Percentiles rank a stretch among this genome's conserved stretches.
Evolutionary conservation across 2,797 vertebrate genomes (phyloP).

Genomic region (Sebastes diaconus): DNA sequence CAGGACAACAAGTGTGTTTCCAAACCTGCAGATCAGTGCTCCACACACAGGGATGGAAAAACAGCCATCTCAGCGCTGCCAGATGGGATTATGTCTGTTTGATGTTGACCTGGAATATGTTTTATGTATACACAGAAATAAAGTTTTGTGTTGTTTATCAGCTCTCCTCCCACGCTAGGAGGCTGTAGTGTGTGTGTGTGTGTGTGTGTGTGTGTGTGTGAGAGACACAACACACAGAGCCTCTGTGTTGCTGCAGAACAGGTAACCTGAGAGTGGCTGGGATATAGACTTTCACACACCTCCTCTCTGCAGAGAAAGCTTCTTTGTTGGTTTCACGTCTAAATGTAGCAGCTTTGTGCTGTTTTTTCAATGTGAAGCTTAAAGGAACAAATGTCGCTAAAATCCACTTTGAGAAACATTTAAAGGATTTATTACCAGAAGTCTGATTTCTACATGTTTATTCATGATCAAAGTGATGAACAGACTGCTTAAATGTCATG

Average conservation of each 20-base stretch:
- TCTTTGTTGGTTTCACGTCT: slow-evolving; percentile 22
- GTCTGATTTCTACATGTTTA: not conserved
- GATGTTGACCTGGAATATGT: not conserved
- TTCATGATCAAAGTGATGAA: not conserved
- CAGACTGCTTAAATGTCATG: too few species aligned
- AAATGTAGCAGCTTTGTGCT: slow-evolving; percentile 1
- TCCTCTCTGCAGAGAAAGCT: slow-evolving; percentile 28
- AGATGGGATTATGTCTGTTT: not conserved
- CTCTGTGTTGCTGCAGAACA: slow-evolving; percentile 28
- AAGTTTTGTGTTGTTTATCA: not conserved
- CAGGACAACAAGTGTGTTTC: not conserved
- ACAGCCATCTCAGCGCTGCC: not conserved
- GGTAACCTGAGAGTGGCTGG: slow-evolving; percentile 48
- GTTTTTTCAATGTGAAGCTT: not conserved
- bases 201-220: not conserved
- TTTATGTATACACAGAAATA: not conserved
- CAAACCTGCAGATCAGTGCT: not conserved
- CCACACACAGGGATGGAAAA: not conserved
- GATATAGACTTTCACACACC: slow-evolving; percentile 31
- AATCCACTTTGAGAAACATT: not conserved
- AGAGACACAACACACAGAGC: not conserved
- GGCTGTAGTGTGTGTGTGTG: not conserved
- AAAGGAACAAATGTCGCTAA: not conserved
- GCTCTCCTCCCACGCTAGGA: not conserved
- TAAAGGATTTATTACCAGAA: not conserved